A percentile compares a stretch with the other conserved stretches of the same genome.
phyloP scores from a whole-genome alignment of 2,113 vertebrate genomes.

The Lonchura striata region DNA sequence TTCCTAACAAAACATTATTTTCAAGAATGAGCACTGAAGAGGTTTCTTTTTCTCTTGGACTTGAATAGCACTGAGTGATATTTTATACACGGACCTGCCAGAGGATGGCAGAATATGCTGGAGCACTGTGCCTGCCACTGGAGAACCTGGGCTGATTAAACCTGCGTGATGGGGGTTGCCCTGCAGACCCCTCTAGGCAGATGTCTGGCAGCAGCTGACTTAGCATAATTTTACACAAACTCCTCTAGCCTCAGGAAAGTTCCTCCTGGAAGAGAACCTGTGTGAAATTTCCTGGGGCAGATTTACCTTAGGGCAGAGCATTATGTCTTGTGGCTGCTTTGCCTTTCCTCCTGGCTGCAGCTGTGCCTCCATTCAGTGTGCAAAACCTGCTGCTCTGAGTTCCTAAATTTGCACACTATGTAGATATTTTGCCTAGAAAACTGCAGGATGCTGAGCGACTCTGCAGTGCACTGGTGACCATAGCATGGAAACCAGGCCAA shows the following conservation, averaged over 20 bases:
- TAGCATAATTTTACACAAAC: not conserved
- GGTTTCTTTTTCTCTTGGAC: not conserved
- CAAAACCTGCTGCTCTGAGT: not conserved
- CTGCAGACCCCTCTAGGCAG: constrained; percentile 44
- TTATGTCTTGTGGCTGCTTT: not conserved
- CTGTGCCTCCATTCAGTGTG: not conserved
- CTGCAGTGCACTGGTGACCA: not conserved
- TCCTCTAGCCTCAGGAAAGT: not conserved
- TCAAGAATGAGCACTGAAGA: not conserved
- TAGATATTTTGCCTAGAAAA: not conserved
- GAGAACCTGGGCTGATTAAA: not conserved
- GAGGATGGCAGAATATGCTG: not conserved
- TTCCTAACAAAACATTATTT: not conserved
- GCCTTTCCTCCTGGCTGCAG: not conserved
- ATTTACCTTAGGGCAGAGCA: not conserved
- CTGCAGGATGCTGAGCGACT: not conserved
- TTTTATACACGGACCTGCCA: not conserved
- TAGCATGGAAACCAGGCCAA: not conserved
- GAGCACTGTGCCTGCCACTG: not conserved
- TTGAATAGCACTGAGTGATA: not conserved
- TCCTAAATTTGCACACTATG: not conserved
- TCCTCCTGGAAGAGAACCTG: not conserved
- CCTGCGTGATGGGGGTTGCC: not conserved
- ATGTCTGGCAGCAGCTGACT: constrained; percentile 20
- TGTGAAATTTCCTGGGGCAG: constrained; percentile 3